These are phyloP conservation scores for Micoletzkya japonica DNA, from an alignment of 2,888 invertebrate species.

Conservation along the genomic window DNA sequence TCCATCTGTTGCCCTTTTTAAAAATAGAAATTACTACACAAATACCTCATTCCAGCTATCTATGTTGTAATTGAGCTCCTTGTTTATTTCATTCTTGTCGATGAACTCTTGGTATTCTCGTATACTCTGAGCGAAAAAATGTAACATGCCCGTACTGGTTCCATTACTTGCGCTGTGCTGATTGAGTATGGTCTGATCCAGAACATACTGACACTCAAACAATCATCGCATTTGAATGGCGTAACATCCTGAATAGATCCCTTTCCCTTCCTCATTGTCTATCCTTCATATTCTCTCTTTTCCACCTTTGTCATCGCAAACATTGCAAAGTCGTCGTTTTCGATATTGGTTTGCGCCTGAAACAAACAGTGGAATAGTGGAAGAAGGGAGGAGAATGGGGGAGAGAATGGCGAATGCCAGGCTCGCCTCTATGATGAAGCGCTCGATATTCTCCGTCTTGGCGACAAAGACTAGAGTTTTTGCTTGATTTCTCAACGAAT, in stretches of 20 bases:
- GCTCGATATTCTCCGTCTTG: slow-evolving; percentile 53
- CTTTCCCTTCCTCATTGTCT: not conserved
- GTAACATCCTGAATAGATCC: slow-evolving; percentile 50
- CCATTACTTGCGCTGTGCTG: slow-evolving; percentile 28
- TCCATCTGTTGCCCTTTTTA: too few relatives aligned
- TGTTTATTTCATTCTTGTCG: slow-evolving; percentile 52
- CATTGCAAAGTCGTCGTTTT: slow-evolving; percentile 28
- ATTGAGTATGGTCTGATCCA: slow-evolving; percentile 51
- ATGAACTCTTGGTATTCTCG: slow-evolving; percentile 50
- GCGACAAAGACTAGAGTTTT: slow-evolving; percentile 54
- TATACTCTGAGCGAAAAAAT: slow-evolving; percentile 34
- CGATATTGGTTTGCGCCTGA: slow-evolving; percentile 27
- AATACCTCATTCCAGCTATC: slow-evolving; percentile 50
- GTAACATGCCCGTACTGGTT: not conserved
- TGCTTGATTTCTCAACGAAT: slow-evolving; percentile 33
- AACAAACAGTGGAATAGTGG: slow-evolving; percentile 8
- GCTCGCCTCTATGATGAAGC: slow-evolving; percentile 43
- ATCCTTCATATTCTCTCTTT: slow-evolving; percentile 4
- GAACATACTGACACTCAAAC: slow-evolving; percentile 46
- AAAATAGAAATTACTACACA: slow-evolving; percentile 17
- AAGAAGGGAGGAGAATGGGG: not conserved
- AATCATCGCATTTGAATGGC: slow-evolving; percentile 58
- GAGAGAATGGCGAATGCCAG: not conserved
- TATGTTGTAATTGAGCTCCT: slow-evolving; percentile 47
- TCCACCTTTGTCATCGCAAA: slow-evolving; percentile 29